A percentile compares a stretch with the other conserved stretches of the same genome.
These are phyloP conservation scores for Rhinogobius similis DNA, from an alignment of 2,113 vertebrate genomes.

Conservation along the genomic window DNA sequence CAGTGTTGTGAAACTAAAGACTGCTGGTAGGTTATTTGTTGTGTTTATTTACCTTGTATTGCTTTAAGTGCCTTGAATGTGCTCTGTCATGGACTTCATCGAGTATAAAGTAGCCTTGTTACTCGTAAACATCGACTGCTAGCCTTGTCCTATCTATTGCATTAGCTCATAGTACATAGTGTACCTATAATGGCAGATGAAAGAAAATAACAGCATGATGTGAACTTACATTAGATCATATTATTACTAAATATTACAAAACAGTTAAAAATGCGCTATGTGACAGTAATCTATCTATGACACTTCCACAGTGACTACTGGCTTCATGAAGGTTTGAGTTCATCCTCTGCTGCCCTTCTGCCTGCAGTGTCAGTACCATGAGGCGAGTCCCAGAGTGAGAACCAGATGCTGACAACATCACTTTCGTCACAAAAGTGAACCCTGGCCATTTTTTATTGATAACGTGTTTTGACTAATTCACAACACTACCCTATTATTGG, in stretches of 20 bases:
- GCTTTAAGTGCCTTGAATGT: neutral
- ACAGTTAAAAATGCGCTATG: neutral
- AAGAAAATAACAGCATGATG: neutral
- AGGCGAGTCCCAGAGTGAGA: neutral
- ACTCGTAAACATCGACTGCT: neutral
- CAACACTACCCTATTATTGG: too few relatives aligned
- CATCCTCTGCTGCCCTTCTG: neutral
- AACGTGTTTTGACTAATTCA: neutral
- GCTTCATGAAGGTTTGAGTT: neutral
- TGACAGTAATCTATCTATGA: neutral
- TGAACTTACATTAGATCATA: neutral
- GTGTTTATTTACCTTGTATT: neutral
- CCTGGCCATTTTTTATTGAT: neutral
- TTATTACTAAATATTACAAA: neutral
- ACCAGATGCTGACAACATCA: conserved; percentile 22
- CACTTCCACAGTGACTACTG: neutral
- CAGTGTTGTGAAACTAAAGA: conserved; percentile 20
- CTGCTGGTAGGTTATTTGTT: conserved; percentile 34
- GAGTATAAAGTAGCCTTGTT: neutral
- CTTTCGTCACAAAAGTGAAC: conserved; percentile 4
- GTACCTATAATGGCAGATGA: conserved; percentile 12
- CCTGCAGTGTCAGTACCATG: conserved; percentile 20
- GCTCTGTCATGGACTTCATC: neutral
- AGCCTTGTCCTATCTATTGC: neutral
- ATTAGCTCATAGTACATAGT: conserved; percentile 28